Evolutionary conservation across 1,140 invertebrate species (phyloP), one percentile per base, ranked within the genome.

Genomic region (Sminthurides bifidus): DNA sequence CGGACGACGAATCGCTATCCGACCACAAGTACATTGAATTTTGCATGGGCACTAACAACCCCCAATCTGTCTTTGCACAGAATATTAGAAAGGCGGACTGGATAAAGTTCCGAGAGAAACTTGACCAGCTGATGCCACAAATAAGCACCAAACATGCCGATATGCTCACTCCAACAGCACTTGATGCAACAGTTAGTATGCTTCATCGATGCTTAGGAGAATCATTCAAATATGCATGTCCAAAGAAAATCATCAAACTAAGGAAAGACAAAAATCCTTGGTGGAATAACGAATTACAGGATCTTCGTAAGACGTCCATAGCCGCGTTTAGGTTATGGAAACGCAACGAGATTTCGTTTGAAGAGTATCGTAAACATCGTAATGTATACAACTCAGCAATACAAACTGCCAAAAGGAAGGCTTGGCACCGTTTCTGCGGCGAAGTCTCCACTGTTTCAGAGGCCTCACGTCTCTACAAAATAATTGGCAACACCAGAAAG

Each of bases 81-180:
- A 48, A 48, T 29, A 48, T 10, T 29, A 46, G 30, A 17, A 52
- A 48, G 8, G 43, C 53, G 24, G 29, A 55, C 44, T 55, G 52
- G 52, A 21, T 5, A 44, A 10, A 3, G 5, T 14, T 48, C 17
- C 17, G 6, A 3, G 12, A 38, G 23, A 26, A 48, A 12, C 45
- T 48, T 5, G 10, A 21, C 17, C 33, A 48, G 15, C 17, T 43
- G 24, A 43, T 15, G 17, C 41, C 15, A 15, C 10, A 43, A 43
- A 8, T 23, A 10, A 43, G 41, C 8, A 21, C n/a, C n/a, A 14
- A 23, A 8, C 6, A 17, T 43, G 24, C 41, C 10, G 21, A 15
- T 23, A 23, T 10, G 21, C 21, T 15, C 6, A 23, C 24, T 10
- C 6, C 21, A 23, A 21, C 41, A 6, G 41, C 10, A 17, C 8